Conservation (phyloP, 2,113 vertebrate genomes). For the Perca fluviatilis region DNA sequence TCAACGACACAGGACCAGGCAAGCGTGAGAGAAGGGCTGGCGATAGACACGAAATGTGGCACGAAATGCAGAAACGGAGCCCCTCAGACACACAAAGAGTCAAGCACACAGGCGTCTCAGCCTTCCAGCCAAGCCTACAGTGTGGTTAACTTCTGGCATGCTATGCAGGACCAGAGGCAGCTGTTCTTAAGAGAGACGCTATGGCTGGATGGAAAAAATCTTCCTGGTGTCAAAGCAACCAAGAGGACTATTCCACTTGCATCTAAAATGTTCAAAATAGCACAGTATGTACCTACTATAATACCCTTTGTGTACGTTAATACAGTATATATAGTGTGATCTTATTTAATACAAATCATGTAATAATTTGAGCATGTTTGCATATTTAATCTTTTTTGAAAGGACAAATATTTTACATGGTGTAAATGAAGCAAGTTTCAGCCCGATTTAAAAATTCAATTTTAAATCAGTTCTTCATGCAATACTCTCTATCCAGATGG, state of each 20-base stretch:
- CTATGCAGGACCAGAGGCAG: slow-evolving; percentile 73
- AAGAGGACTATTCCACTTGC: slow-evolving; percentile 13
- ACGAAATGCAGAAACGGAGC: slow-evolving; percentile 79
- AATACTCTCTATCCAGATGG: slow-evolving; percentile 53
- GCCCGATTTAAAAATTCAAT: slow-evolving; percentile 21
- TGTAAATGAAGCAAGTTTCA: slow-evolving; percentile 13
- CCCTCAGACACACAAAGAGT: slow-evolving; percentile 62
- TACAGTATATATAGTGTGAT: background rate
- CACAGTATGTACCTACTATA: slow-evolving; percentile 1
- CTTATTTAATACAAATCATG: background rate
- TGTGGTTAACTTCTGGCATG: slow-evolving; percentile 79
- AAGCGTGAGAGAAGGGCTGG: slow-evolving; percentile 88
- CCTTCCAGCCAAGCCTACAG: slow-evolving; percentile 64
- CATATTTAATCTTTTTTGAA: slow-evolving; percentile 16
- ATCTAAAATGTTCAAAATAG: slow-evolving; percentile 28
- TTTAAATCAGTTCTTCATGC: slow-evolving; percentile 34
- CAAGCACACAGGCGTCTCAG: slow-evolving; percentile 66
- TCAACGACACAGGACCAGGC: slow-evolving; percentile 79
- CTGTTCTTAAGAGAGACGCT: slow-evolving; percentile 73
- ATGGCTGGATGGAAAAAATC: slow-evolving; percentile 57
- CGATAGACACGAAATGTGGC: slow-evolving; percentile 87
- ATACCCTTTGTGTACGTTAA: background rate
- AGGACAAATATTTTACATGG: slow-evolving; percentile 5
- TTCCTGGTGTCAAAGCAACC: slow-evolving; percentile 51
- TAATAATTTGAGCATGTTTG: background rate